Evolutionary conservation across 2,797 vertebrate species (phyloP).

Genomic region (Falco novaeseelandiae): DNA sequence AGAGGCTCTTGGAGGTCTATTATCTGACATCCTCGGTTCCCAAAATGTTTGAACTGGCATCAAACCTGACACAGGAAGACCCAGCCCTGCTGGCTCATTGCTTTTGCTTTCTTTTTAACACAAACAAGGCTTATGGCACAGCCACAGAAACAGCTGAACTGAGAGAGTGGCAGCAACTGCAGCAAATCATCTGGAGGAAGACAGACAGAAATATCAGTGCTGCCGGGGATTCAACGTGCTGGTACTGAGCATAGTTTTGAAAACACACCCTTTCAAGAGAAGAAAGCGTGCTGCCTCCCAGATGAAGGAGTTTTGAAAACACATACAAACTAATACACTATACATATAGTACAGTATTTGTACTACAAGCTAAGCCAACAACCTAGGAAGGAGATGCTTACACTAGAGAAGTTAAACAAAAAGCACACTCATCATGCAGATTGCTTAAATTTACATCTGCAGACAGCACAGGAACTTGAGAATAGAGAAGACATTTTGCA

Average conservation of each 20-base stretch:
- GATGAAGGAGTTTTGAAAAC: not conserved
- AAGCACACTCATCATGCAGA: not conserved
- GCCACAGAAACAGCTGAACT: not conserved
- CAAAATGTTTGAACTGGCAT: not conserved
- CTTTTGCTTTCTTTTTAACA: slow-evolving; percentile 26
- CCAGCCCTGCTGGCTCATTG: not conserved
- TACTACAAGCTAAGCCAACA: not conserved
- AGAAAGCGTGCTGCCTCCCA: not conserved
- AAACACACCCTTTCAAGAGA: not conserved
- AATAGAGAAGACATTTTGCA: not conserved
- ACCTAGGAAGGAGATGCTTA: not conserved
- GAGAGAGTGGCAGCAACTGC: not conserved
- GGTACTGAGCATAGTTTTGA: not conserved
- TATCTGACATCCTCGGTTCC: not conserved
- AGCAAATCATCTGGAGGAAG: not conserved
- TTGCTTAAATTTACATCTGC: not conserved
- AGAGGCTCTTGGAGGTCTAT: not conserved
- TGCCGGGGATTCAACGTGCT: not conserved
- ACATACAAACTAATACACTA: not conserved
- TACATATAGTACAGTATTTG: not conserved
- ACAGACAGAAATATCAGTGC: not conserved
- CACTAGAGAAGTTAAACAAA: not conserved
- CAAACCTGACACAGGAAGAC: not conserved
- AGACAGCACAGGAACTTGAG: not conserved
- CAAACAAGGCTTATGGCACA: not conserved